Conservation (phyloP, 1,140 invertebrate genomes). For the Lethocerus indicus region DNA sequence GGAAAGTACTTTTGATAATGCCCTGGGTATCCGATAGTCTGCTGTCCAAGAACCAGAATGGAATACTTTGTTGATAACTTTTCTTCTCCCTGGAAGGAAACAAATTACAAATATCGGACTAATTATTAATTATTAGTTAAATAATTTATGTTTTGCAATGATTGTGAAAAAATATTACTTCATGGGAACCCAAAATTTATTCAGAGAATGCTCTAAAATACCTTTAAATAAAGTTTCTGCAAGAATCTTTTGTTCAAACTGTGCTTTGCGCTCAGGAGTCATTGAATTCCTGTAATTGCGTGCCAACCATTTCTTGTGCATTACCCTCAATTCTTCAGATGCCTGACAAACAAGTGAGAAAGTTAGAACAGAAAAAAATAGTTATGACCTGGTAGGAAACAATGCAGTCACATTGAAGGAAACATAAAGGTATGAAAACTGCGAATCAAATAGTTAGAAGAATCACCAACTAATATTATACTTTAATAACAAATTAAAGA, state of each 20-base stretch:
- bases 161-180: too few species aligned
- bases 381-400: too few species aligned
- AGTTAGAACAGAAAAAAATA: too few species aligned
- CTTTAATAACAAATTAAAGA: too few species aligned
- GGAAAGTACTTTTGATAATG: conserved; percentile 35
- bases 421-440: too few species aligned
- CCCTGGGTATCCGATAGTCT: conserved; percentile 41
- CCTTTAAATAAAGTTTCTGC: conserved; percentile 71
- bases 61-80: conserved; percentile 48
- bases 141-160: too few species aligned
- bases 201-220: conserved; percentile 19
- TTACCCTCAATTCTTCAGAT: conserved; percentile 38
- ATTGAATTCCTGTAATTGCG: conserved; percentile 49
- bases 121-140: too few species aligned
- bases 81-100: conserved; percentile 46
- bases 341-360: too few species aligned
- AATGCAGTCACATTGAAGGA: too few species aligned
- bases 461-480: too few species aligned
- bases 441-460: too few species aligned
- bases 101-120: background rate
- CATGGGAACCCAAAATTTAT: background rate
- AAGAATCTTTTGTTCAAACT: conserved; percentile 67
- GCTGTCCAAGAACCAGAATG: conserved; percentile 42
- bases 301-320: conserved; percentile 47
- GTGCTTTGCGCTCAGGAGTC: conserved; percentile 42